Percentiles rank a stretch among this genome's conserved stretches.
phyloP scores from a whole-genome alignment of 2,888 invertebrate genomes.

The Drosophila longiperda region DNA sequence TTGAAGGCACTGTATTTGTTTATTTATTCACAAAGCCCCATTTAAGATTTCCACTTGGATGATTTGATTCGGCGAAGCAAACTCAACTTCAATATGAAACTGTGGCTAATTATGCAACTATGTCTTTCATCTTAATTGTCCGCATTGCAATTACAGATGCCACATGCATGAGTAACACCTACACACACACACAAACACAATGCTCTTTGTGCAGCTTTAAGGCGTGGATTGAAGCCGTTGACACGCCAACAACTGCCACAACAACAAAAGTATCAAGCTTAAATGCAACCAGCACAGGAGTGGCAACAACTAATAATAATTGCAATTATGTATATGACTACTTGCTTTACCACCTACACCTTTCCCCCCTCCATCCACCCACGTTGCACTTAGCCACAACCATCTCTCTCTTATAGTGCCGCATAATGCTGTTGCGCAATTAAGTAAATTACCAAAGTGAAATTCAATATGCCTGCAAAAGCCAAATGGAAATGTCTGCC shows the following conservation, averaged over 20 bases:
- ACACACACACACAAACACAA: neutral
- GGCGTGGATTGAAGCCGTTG: conserved; percentile 22
- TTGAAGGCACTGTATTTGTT: neutral
- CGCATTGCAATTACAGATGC: conserved; percentile 43
- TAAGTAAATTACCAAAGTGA: conserved; percentile 74
- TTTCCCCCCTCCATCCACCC: too few species aligned
- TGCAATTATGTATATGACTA: conserved; percentile 56
- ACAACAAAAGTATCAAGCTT: neutral
- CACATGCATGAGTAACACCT: neutral
- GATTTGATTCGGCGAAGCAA: neutral
- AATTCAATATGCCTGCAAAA: conserved; percentile 67
- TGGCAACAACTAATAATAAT: conserved; percentile 54
- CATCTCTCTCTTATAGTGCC: conserved; percentile 8
- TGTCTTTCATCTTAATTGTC: conserved; percentile 28
- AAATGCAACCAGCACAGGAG: conserved; percentile 2
- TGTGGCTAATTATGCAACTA: conserved; percentile 12
- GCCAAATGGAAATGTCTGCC: conserved; percentile 49
- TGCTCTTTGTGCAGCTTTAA: conserved; percentile 20
- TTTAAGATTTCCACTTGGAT: neutral
- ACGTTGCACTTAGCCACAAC: neutral
- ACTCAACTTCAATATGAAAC: neutral
- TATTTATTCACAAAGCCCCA: neutral
- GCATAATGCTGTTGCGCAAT: conserved; percentile 62
- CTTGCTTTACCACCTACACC: neutral
- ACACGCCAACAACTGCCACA: conserved; percentile 25